A percentile compares a stretch with the other conserved stretches of the same genome.
Evolutionary conservation across 2,888 invertebrate species (phyloP).

Genomic region (Cynaeus angustus): DNA sequence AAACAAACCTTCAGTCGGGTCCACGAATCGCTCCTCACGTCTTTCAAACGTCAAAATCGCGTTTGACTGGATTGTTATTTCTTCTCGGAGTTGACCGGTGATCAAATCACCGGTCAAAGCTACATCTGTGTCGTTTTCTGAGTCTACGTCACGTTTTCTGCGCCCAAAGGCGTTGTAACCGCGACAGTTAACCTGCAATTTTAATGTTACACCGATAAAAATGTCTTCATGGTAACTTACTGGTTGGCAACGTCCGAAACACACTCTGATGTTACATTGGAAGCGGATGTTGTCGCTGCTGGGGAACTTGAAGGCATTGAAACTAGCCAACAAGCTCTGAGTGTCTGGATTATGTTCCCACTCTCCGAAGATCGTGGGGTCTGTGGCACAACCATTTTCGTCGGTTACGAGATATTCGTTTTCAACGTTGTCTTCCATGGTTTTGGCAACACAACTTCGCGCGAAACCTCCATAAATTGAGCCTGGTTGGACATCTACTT

Average conservation of each 20-base stretch:
- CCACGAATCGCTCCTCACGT: slow-evolving; percentile 85
- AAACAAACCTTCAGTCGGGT: slow-evolving; percentile 83
- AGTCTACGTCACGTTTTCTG: slow-evolving; percentile 80
- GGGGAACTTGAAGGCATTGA: slow-evolving; percentile 96
- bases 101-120: slow-evolving; percentile 75
- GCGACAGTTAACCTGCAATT: slow-evolving; percentile 87
- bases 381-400: slow-evolving; percentile 94
- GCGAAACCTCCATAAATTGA: slow-evolving; percentile 95
- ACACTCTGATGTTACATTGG: slow-evolving; percentile 96
- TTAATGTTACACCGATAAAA: neutral
- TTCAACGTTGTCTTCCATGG: slow-evolving; percentile 90
- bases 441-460: slow-evolving; percentile 93
- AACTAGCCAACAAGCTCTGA: slow-evolving; percentile 88
- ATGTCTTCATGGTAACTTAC: slow-evolving; percentile 73
- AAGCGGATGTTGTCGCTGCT: slow-evolving; percentile 95
- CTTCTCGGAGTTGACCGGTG: slow-evolving; percentile 90
- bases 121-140: slow-evolving; percentile 74
- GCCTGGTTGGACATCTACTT: slow-evolving; percentile 70
- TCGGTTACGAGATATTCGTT: slow-evolving; percentile 95
- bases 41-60: slow-evolving; percentile 92
- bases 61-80: slow-evolving; percentile 94
- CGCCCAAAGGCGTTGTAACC: slow-evolving; percentile 93
- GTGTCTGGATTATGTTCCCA: slow-evolving; percentile 93
- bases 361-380: slow-evolving; percentile 93
- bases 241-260: slow-evolving; percentile 96